Base-by-base conservation (phyloP, 2,797 vertebrate genomes). In the Lepilemur septentrionalis region DNA sequence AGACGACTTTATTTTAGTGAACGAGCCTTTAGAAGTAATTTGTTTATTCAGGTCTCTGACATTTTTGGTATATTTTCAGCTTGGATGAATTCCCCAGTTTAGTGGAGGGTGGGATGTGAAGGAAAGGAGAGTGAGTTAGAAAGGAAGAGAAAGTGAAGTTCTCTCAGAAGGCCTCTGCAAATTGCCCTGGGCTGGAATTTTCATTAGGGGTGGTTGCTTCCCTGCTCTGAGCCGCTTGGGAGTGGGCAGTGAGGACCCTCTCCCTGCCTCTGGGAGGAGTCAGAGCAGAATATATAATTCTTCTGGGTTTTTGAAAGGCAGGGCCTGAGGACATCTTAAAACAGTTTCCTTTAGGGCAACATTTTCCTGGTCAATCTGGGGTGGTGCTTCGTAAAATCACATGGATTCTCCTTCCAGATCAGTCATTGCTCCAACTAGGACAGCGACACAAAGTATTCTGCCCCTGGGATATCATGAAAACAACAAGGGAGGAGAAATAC, bases 1-100 rank as follows among this genome's bases (percentile, higher is more conserved):
- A 72, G n/a, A 91, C 75, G 50, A 73, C 32, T 93, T 82, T 80
- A 79, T 85, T 96, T 84, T 75, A 85, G 28, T 61, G 81, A 86
- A 72, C 41, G 55, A 35, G 28, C 75, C 14, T 76, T 92, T 83
- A 72, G 65, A 95, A 92, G 14, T 93, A 55, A 35, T 80, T 73
- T 96, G 75, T 59, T 79, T 76, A 20, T 92, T 94, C 20, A 28
- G 15, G 43, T 75, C 55, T 85, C 69, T 86, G 41, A 10, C 88
- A 78, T 76, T 95, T 92, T 84, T 12, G 10, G 5, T 72, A 25
- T 73, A 15, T 81, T 80, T 89, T 69, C 75, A 84, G 20, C 59
- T 32, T 50, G 32, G 9, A 70, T 93, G 65, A 73, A 55, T 89
- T 70, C n/a, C 23, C 10, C 7, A 85, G 6, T 63, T 91, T 87